These are phyloP conservation scores for Brachyhypopomus occidentalis DNA, from an alignment of 2,113 vertebrate species.

Conservation along the genomic window DNA sequence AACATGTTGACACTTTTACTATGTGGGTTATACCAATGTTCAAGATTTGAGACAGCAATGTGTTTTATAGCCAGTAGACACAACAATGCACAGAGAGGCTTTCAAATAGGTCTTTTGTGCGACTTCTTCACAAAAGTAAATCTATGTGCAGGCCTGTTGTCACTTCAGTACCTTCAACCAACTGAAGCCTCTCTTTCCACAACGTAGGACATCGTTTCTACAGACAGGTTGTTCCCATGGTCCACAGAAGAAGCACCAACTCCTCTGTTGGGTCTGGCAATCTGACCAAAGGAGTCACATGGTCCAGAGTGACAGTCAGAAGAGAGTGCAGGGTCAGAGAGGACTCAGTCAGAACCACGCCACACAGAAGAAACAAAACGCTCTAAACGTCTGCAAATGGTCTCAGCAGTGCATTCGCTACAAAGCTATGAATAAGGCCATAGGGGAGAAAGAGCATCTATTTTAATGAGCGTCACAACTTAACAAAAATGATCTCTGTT, in stretches of 20 bases:
- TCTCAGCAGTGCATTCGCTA: conserved; percentile 53
- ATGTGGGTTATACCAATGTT: too few relatives aligned
- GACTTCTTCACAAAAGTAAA: not conserved
- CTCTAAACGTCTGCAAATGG: conserved; percentile 50
- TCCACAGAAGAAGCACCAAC: conserved; percentile 8
- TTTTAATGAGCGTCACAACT: conserved; percentile 63
- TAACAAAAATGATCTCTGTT: conserved; percentile 63
- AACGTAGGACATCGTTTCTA: conserved; percentile 22
- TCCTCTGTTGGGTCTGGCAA: conserved; percentile 47
- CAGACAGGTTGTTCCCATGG: conserved; percentile 37
- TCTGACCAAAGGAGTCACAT: conserved; percentile 49
- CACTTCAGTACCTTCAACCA: conserved; percentile 12
- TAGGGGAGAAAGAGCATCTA: conserved; percentile 49
- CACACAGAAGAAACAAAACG: conserved; percentile 47
- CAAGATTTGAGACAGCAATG: too few relatives aligned
- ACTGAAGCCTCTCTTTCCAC: conserved; percentile 5
- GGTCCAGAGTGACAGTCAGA: conserved; percentile 14
- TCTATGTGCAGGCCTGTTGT: not conserved
- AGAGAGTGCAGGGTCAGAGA: conserved; percentile 49
- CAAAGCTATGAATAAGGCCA: conserved; percentile 25
- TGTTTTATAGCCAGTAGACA: too few relatives aligned
- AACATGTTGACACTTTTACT: not conserved
- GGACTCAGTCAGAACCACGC: conserved; percentile 33
- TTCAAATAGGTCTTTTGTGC: not conserved
- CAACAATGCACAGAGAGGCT: not conserved